Evolutionary conservation across 2,113 vertebrate species (phyloP).

Genomic region (Pyxicephalus adspersus): DNA sequence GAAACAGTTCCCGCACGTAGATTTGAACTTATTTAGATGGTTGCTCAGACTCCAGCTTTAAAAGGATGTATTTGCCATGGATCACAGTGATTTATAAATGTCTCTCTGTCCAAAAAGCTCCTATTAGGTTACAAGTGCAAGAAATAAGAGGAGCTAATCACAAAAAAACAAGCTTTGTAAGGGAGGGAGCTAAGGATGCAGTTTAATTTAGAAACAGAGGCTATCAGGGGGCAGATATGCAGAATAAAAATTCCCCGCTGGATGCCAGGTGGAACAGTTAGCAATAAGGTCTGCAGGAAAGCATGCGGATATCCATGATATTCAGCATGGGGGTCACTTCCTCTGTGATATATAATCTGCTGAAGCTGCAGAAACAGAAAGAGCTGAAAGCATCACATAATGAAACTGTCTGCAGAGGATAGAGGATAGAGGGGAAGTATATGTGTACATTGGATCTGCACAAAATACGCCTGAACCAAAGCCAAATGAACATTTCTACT

Average conservation of each 20-base stretch:
- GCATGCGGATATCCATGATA: slow-evolving; percentile 31
- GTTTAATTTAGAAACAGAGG: neutral
- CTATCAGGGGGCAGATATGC: neutral
- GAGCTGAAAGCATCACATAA: slow-evolving; percentile 37
- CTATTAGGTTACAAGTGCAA: too few relatives aligned
- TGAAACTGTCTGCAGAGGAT: slow-evolving; percentile 14
- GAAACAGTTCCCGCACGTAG: too few relatives aligned
- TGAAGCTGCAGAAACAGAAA: slow-evolving; percentile 34
- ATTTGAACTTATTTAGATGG: too few relatives aligned
- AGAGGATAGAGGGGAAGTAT: neutral
- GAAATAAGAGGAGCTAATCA: too few relatives aligned
- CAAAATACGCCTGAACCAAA: neutral
- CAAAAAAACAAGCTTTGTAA: too few relatives aligned
- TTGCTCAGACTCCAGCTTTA: too few relatives aligned
- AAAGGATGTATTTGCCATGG: neutral
- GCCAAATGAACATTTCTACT: too few relatives aligned
- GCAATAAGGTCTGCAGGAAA: neutral
- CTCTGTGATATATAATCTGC: slow-evolving; percentile 46
- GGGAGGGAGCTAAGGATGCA: too few relatives aligned
- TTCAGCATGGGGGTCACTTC: slow-evolving; percentile 34
- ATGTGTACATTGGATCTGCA: neutral
- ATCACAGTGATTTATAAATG: neutral
- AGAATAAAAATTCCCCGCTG: neutral
- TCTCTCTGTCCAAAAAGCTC: too few relatives aligned
- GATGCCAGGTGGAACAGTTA: neutral